These are phyloP conservation scores for Acleris cristana DNA, from an alignment of 2,888 invertebrate species.

Conservation along the genomic window DNA sequence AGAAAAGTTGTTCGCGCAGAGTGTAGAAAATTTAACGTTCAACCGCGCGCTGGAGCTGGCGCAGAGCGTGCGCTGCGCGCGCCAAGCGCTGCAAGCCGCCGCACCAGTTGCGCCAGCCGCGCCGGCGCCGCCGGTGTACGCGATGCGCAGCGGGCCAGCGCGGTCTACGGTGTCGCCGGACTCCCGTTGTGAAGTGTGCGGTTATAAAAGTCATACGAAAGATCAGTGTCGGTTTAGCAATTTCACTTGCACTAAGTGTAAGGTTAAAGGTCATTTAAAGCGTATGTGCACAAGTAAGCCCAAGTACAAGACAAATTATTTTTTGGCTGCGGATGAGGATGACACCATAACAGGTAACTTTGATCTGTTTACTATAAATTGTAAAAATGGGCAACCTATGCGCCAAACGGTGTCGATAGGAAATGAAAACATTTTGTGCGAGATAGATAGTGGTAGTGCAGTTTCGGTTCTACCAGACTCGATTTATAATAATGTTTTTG, in stretches of 20 bases:
- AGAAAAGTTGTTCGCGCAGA: no score
- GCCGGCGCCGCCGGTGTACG: conserved; percentile 1
- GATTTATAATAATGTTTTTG: conserved; percentile 3
- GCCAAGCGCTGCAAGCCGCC: no score
- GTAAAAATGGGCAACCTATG: conserved; percentile 28
- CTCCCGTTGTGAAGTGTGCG: conserved; percentile 20
- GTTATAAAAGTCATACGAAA: conserved; percentile 28
- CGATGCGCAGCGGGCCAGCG: not conserved
- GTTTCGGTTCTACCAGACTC: conserved; percentile 28
- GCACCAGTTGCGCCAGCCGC: no score
- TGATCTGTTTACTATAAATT: conserved; percentile 32
- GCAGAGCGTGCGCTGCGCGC: no score
- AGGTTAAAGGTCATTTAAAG: conserved; percentile 33
- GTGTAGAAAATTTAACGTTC: no score
- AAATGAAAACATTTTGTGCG: conserved; percentile 18
- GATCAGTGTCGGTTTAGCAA: conserved; percentile 20
- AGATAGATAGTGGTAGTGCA: conserved; percentile 37
- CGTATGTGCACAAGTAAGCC: conserved; percentile 25
- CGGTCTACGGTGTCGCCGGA: conserved; percentile 3
- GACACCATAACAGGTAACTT: conserved; percentile 32
- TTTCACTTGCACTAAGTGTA: conserved; percentile 28
- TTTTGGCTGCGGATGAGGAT: conserved; percentile 18
- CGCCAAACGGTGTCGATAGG: conserved; percentile 21
- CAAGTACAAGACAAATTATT: conserved; percentile 1
- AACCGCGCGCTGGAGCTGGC: no score